Base-by-base conservation (phyloP, 2,888 invertebrate genomes). In the Eristalis intricaria region DNA sequence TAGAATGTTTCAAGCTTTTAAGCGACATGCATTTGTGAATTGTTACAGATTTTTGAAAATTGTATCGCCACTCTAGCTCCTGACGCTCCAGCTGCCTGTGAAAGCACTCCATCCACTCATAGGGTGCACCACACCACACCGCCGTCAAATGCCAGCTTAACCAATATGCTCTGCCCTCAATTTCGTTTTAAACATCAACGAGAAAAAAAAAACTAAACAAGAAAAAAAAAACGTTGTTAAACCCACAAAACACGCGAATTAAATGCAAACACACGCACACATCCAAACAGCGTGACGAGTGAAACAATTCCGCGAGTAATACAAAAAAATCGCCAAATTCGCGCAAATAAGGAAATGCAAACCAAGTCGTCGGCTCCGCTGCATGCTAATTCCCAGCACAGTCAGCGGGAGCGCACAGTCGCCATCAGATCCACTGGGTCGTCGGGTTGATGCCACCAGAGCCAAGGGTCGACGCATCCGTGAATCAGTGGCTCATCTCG, bases 331-430 rank as follows among this genome's bases (percentile, higher is more conserved):
- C 19, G 32, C 32, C 66, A 66, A 50, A 29, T 69, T 70, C 70
- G 60, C 61, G 71, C 75, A 84, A 84, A 79, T 75, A 70, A 71
- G 75, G 75, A 84, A 84, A 79, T 84, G 43, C 35, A 69, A 63
- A 38, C 74, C 58, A 58, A 23, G 22, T 22, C 32, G 61, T 35
- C 22, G 58, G 11, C 23, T 32, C 8, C 32, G 32, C 69, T 50
- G 50, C 50, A 50, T 50, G 50, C 50, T 19, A 50, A 50, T 50
- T 19, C 50, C 50, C 50, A 8, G 40, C 50, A 56, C 4, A 11
- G 26, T 38, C 35, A 43, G 15, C 43, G 15, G 15, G 43, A 4
- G 15, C n/a, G 15, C 15, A n/a, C 15, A n/a, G 2, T 8, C 50
- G 38, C 38, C 11, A 13, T 1, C 38, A 35, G 35, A 13, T 38